These are phyloP conservation scores for Brenthis hecate DNA, from an alignment of 2,888 invertebrate species.

Conservation along the genomic window DNA sequence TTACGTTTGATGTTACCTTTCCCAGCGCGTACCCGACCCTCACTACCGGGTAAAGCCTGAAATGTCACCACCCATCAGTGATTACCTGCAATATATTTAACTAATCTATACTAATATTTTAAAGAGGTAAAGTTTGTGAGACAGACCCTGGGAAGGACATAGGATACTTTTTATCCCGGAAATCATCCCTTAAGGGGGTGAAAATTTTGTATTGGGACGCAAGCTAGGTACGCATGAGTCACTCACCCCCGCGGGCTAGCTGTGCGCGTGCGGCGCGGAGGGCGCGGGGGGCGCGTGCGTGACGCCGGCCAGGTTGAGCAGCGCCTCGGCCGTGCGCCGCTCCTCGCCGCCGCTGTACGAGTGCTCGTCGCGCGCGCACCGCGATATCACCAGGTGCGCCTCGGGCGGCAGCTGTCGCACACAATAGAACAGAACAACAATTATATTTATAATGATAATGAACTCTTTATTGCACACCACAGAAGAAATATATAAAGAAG, in stretches of 20 bases:
- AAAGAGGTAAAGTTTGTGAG: too few relatives aligned
- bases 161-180: too few relatives aligned
- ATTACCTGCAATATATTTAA: slow-evolving; percentile 30
- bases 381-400: slow-evolving; percentile 87
- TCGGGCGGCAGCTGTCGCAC: slow-evolving; percentile 67
- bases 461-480: neutral
- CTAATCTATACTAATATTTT: neutral
- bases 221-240: too few relatives aligned
- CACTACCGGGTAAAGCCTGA: slow-evolving; percentile 19
- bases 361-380: slow-evolving; percentile 95
- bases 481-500: too few relatives aligned
- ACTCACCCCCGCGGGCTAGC: slow-evolving; percentile 40
- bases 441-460: neutral
- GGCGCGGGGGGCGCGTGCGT: slow-evolving; percentile 46
- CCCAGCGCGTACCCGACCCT: slow-evolving; percentile 26
- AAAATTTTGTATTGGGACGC: too few relatives aligned
- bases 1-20: slow-evolving; percentile 38
- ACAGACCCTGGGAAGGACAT: too few relatives aligned
- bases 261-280: slow-evolving; percentile 48
- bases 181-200: too few relatives aligned
- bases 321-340: slow-evolving; percentile 77
- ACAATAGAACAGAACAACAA: neutral
- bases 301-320: slow-evolving; percentile 75
- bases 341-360: slow-evolving; percentile 90
- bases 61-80: slow-evolving; percentile 27